Conservation (phyloP, 92 coral and sea anemone genomes). For the Epizoanthus ramosus region DNA sequence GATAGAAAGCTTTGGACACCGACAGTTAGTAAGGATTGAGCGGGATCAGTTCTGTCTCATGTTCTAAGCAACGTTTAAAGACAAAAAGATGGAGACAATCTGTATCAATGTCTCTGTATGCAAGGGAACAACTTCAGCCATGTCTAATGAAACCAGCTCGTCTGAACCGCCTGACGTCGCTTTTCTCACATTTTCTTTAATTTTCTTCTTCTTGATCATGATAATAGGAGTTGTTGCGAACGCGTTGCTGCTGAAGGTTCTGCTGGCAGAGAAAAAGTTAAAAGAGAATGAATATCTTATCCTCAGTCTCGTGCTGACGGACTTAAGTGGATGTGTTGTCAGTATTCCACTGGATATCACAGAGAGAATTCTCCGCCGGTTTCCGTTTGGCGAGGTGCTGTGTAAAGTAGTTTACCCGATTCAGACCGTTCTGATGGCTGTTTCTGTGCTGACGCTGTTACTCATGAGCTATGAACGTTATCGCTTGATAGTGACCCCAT, state of each 20-base stretch:
- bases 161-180: not conserved
- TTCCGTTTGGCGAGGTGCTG: slow-evolving; percentile 69
- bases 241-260: slow-evolving; percentile 20
- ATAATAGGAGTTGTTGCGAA: slow-evolving; percentile 45
- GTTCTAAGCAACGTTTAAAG: not conserved
- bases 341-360: slow-evolving; percentile 76
- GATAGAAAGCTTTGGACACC: too few species aligned
- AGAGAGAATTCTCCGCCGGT: slow-evolving; percentile 54
- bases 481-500: slow-evolving; percentile 73
- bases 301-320: slow-evolving; percentile 54
- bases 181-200: slow-evolving; percentile 1
- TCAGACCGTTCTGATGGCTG: slow-evolving; percentile 67
- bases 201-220: slow-evolving; percentile 38
- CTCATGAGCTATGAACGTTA: slow-evolving; percentile 77
- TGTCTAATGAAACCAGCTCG: not conserved
- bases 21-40: too few species aligned
- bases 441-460: slow-evolving; percentile 65
- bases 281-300: slow-evolving; percentile 56
- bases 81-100: not conserved
- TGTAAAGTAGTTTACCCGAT: slow-evolving; percentile 71
- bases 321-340: slow-evolving; percentile 35
- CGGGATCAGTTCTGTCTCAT: too few species aligned
- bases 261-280: slow-evolving; percentile 42
- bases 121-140: not conserved
- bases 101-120: not conserved